phyloP scores from a whole-genome alignment of 2,113 vertebrate genomes.

The Pachycephala philippinensis region DNA sequence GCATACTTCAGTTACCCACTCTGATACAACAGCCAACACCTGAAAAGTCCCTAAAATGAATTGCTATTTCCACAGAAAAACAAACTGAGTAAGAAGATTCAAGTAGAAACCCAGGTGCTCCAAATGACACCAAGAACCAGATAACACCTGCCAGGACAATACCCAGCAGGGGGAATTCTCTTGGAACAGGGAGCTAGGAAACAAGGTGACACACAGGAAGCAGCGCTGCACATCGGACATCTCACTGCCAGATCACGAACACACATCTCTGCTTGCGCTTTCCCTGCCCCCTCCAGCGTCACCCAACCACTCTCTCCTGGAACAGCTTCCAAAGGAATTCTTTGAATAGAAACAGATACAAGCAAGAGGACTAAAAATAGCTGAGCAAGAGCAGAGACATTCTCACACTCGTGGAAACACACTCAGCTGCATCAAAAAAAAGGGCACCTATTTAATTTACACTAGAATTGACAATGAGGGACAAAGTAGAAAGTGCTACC shows the following conservation, averaged over 20 bases:
- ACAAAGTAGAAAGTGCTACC: background rate
- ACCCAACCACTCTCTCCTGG: background rate
- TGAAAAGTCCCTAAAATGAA: background rate
- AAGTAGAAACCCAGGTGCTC: background rate
- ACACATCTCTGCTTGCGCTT: background rate
- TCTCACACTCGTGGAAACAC: background rate
- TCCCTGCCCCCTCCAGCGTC: background rate
- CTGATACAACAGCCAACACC: background rate
- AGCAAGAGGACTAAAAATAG: conserved; percentile 74
- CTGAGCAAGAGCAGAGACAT: background rate
- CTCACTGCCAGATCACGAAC: background rate
- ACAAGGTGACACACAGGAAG: background rate
- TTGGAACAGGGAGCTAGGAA: background rate
- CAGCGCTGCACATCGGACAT: background rate
- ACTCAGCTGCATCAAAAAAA: background rate
- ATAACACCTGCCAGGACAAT: background rate
- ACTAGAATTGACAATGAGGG: background rate
- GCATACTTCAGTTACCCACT: fast-evolving
- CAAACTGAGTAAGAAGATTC: background rate
- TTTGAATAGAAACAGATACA: conserved; percentile 72
- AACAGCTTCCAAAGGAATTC: conserved; percentile 65
- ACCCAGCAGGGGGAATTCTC: background rate
- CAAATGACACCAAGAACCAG: background rate
- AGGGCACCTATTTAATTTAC: background rate
- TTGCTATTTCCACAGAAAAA: background rate